Evolutionary conservation across 2,797 vertebrate genomes (phyloP).

Genomic region (Notolepis coatsorum): DNA sequence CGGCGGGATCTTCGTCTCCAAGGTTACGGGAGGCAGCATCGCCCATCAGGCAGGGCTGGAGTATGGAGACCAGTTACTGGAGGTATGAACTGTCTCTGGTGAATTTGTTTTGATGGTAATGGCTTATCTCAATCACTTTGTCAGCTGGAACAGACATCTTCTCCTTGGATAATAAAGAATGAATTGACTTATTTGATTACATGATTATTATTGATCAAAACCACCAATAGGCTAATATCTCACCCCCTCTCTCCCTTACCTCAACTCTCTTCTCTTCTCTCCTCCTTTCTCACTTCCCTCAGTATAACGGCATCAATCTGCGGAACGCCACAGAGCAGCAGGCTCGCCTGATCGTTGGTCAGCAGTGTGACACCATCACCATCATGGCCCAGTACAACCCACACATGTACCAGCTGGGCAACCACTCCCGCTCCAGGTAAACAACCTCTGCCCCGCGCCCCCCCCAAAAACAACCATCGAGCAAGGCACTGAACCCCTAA

Average conservation of each 20-base stretch:
- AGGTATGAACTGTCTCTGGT: slow-evolving; percentile 80
- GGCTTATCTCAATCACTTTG: too few relatives aligned
- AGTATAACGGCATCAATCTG: slow-evolving; percentile 98
- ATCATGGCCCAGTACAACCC: slow-evolving; percentile 99
- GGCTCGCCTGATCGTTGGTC: slow-evolving; percentile 96
- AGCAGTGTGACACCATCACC: slow-evolving; percentile 97
- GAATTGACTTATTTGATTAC: too few relatives aligned
- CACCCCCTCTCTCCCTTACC: background rate
- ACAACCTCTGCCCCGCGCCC: background rate
- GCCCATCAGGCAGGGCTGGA: slow-evolving; percentile 97
- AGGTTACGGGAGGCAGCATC: slow-evolving; percentile 96
- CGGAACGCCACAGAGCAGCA: slow-evolving; percentile 98
- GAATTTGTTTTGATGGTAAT: background rate
- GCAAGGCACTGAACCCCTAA: too few relatives aligned
- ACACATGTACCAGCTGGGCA: slow-evolving; percentile 96
- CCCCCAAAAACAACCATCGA: too few relatives aligned
- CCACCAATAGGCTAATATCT: too few relatives aligned
- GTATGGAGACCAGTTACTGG: slow-evolving; percentile 97
- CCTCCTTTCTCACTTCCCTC: background rate
- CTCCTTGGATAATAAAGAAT: too few relatives aligned
- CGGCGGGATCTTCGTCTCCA: slow-evolving; percentile 97
- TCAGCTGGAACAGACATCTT: too few relatives aligned
- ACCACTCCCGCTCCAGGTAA: slow-evolving; percentile 97
- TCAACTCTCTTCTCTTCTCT: slow-evolving; percentile 3
- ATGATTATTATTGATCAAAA: too few relatives aligned